Evolutionary conservation across 2,113 vertebrate species (phyloP).

Genomic region (Spermophilus dauricus): DNA sequence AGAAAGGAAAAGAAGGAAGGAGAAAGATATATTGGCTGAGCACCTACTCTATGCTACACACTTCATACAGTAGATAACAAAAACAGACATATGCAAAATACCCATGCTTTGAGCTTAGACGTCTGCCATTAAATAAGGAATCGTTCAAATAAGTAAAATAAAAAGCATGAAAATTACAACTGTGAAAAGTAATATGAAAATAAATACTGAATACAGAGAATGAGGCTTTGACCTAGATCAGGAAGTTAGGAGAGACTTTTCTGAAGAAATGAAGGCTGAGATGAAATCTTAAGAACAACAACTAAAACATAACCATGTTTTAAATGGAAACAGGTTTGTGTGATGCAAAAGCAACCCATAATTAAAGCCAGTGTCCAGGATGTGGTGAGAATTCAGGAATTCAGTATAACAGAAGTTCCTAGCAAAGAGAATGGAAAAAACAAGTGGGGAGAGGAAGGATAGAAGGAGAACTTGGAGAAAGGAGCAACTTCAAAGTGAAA

Average conservation of each 20-base stretch:
- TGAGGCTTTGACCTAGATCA: not conserved
- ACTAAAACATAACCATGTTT: not conserved
- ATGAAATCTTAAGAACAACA: constrained; percentile 24
- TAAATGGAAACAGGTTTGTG: constrained; percentile 50
- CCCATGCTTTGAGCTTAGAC: not conserved
- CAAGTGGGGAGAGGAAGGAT: not conserved
- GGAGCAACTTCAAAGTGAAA: constrained; percentile 29
- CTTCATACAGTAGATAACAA: not conserved
- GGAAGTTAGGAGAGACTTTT: not conserved
- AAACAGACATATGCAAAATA: not conserved
- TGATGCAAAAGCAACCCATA: not conserved
- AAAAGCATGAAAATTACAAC: not conserved
- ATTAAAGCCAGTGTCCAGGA: constrained; percentile 57
- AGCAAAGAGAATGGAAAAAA: constrained; percentile 47
- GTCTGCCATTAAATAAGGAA: constrained; percentile 8
- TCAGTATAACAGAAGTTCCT: not conserved
- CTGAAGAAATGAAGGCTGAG: not conserved
- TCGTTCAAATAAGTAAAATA: not conserved
- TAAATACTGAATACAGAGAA: not conserved
- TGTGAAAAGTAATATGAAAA: not conserved
- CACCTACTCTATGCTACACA: not conserved
- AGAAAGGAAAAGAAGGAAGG: no score
- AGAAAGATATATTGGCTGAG: not conserved
- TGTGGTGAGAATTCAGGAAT: constrained; percentile 50
- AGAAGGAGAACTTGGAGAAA: constrained; percentile 38